phyloP scores from a whole-genome alignment of 2,113 vertebrate genomes.

The Hippocampus comes region DNA sequence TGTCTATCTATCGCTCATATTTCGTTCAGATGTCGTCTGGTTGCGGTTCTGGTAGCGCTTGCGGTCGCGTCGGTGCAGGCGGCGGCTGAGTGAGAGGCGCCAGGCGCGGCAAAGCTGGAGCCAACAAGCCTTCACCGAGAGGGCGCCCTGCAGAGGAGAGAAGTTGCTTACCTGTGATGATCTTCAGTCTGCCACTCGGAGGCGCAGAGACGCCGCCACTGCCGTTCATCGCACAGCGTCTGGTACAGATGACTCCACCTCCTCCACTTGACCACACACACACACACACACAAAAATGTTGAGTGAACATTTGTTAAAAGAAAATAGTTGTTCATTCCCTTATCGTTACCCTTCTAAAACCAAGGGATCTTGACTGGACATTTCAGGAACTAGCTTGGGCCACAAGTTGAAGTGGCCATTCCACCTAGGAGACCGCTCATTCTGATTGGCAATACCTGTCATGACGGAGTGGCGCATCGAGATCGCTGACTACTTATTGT shows the following conservation, averaged over 20 bases:
- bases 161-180: conserved; percentile 48
- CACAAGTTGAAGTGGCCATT: too few species aligned
- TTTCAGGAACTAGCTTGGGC: too few species aligned
- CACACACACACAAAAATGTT: neutral
- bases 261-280: conserved; percentile 7
- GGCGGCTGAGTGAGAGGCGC: neutral
- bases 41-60: neutral
- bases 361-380: too few species aligned
- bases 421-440: too few species aligned
- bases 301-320: neutral
- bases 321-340: too few species aligned
- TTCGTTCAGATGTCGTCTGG: neutral
- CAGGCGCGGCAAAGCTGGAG: neutral
- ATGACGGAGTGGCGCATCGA: too few species aligned
- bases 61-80: neutral
- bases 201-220: conserved; percentile 57
- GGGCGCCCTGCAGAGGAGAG: conserved; percentile 75
- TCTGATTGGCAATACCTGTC: too few species aligned
- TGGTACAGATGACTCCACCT: conserved; percentile 34
- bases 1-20: neutral
- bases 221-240: conserved; percentile 70
- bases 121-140: conserved; percentile 64
- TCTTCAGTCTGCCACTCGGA: conserved; percentile 56
- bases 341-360: too few species aligned
- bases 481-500: too few species aligned